Conservation (phyloP, 2,888 invertebrate species). For the Alcis repandata region DNA sequence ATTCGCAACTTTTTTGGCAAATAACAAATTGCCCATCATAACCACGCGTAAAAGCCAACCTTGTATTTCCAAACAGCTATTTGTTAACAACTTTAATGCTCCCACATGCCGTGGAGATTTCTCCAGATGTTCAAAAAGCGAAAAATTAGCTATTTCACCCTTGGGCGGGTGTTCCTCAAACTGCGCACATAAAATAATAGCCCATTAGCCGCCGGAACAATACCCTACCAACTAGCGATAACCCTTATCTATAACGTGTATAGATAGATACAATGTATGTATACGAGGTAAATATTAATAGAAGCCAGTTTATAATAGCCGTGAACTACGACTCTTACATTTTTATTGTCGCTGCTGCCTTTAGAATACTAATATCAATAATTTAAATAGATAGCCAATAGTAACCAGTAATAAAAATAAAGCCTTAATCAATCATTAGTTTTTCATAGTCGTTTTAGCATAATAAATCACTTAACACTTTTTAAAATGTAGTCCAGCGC, state of each 20-base stretch:
- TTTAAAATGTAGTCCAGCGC: too few relatives aligned
- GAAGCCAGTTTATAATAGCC: too few relatives aligned
- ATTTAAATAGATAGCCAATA: too few relatives aligned
- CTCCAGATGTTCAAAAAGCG: slow-evolving; percentile 36
- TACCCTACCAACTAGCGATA: slow-evolving; percentile 38
- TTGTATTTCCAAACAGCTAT: slow-evolving; percentile 14
- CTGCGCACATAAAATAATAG: slow-evolving; percentile 40
- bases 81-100: slow-evolving; percentile 34
- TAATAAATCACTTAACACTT: too few relatives aligned
- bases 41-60: slow-evolving; percentile 1
- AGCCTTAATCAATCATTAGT: too few relatives aligned
- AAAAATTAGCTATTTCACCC: slow-evolving; percentile 43
- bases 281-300: not conserved
- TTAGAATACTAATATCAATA: too few relatives aligned
- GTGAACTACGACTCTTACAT: too few relatives aligned
- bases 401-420: too few relatives aligned
- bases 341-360: too few relatives aligned
- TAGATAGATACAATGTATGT: not conserved
- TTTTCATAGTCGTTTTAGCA: too few relatives aligned
- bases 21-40: slow-evolving; percentile 3
- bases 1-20: not conserved
- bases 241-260: slow-evolving; percentile 29
- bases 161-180: slow-evolving; percentile 34
- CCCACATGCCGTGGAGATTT: slow-evolving; percentile 19
- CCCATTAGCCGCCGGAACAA: slow-evolving; percentile 38